A percentile compares a stretch with the other conserved stretches of the same genome.
phyloP scores from a whole-genome alignment of 2,113 vertebrate genomes.

The Panurus biarmicus region DNA sequence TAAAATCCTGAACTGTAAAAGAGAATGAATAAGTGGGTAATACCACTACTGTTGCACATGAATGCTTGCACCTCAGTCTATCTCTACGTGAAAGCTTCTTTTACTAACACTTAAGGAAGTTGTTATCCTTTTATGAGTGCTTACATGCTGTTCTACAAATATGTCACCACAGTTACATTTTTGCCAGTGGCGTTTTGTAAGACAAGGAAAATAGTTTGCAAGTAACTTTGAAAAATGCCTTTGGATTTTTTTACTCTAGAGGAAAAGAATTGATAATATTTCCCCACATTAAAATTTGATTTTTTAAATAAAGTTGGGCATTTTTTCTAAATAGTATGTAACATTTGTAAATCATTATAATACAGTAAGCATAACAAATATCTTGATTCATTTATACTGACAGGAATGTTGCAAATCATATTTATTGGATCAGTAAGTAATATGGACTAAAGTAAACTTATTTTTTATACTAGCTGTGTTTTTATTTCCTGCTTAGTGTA shows the following conservation, averaged over 20 bases:
- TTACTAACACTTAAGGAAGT: constrained; percentile 74
- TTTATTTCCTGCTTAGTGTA: neutral
- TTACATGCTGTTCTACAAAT: constrained; percentile 71
- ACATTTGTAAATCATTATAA: constrained; percentile 27
- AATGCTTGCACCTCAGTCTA: constrained; percentile 19
- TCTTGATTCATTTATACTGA: neutral
- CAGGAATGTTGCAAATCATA: neutral
- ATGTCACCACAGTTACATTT: constrained; percentile 60
- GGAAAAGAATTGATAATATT: neutral
- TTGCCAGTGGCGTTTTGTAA: constrained; percentile 60
- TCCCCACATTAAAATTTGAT: neutral
- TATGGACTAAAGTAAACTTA: neutral
- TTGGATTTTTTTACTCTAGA: neutral
- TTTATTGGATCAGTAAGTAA: neutral
- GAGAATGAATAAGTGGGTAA: constrained; percentile 46
- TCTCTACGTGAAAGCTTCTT: constrained; percentile 66
- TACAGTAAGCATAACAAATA: neutral
- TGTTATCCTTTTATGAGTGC: constrained; percentile 68
- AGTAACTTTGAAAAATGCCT: constrained; percentile 43
- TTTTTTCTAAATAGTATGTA: neutral
- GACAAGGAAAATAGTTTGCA: constrained; percentile 52
- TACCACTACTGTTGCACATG: neutral
- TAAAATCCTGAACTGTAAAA: neutral
- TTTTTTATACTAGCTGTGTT: neutral
- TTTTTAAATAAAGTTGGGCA: neutral